Evolutionary conservation across 2,113 vertebrate genomes (phyloP), one percentile per base, ranked within the genome.

Genomic region (Phoxinus phoxinus): DNA sequence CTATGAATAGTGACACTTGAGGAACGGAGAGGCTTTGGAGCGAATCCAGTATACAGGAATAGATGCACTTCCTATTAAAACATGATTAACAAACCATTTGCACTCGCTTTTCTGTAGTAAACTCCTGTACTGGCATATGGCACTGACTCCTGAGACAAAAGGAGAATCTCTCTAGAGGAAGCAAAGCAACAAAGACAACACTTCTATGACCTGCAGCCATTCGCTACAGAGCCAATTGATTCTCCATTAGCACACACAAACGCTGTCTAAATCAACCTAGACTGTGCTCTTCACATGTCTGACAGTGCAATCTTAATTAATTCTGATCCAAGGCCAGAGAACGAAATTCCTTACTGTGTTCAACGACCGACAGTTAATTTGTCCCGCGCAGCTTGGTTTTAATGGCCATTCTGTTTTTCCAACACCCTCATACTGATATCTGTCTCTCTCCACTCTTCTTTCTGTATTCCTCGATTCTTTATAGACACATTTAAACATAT

Each of bases 241-340:
- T 84, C 74, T 79, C 89, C 81, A 87, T 88, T 88, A 88, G 81
- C 48, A 37, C 32, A 53, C 35, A 84, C 63, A 71, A 82, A 80
- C 59, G 46, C 63, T 17, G 82, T 67, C 44, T 87, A 74, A 87
- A 83, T 84, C 85, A 84, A 86, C 69, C 73, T 82, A 69, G 69
- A 25, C 59, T 84, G 74, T 87, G 78, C 81, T 86, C 83, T 59
- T 48, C 21, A 59, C 69, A 23, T 48, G 82, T 86, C 73, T 67
- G 81, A 67, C 87, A 48, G 37, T 67, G 85, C 84, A 76, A 88
- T 85, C 87, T 89, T 92, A 94, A 94, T 91, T 92, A 93, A 93
- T 90, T 90, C 87, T 87, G 90, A 93, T 92, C 90, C 90, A 85
- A 86, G 90, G 91, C 90, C 91, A 91, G 87, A 73, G 89, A 91